Percentiles rank a stretch among this genome's conserved stretches.
phyloP scores from a whole-genome alignment of 2,888 invertebrate genomes.

The Eudasyphora cyanicolor region DNA sequence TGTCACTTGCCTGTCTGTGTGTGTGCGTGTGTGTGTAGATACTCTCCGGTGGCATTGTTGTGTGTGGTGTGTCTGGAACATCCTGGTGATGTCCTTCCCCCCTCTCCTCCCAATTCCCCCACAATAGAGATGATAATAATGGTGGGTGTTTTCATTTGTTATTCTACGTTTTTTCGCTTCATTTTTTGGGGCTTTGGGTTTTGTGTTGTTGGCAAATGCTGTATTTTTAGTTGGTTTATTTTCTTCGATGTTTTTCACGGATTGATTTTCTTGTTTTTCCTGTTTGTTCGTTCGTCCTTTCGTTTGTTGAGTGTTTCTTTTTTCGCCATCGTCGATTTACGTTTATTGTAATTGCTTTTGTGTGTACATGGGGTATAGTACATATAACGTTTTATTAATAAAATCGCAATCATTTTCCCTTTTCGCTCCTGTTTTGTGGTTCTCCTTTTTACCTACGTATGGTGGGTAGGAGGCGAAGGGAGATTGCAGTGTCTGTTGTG shows the following conservation, averaged over 20 bases:
- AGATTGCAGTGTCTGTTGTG: not conserved
- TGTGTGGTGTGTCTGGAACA: constrained; percentile 43
- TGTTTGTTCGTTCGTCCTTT: not conserved
- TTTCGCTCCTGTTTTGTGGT: not conserved
- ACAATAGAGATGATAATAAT: not conserved
- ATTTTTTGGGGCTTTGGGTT: too few species aligned
- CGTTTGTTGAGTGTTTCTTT: not conserved
- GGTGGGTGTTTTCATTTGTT: constrained; percentile 35
- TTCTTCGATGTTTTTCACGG: constrained; percentile 23
- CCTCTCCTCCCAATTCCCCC: too few species aligned
- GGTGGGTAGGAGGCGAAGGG: not conserved
- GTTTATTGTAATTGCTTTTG: constrained; percentile 50
- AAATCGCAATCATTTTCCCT: constrained; percentile 26
- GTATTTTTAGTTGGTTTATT: constrained; percentile 2
- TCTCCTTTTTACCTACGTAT: not conserved
- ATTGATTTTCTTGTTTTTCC: constrained; percentile 27
- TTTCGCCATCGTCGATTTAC: constrained; percentile 12
- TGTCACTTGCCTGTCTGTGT: constrained; percentile 56
- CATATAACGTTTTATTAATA: constrained; percentile 64
- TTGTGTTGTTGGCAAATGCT: not conserved
- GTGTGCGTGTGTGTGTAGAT: constrained; percentile 45
- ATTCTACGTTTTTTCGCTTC: not conserved
- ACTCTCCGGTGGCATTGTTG: constrained; percentile 43
- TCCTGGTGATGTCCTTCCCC: constrained; percentile 18
- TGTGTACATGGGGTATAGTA: constrained; percentile 64